A percentile compares a stretch with the other conserved stretches of the same genome.
These are phyloP conservation scores for Carapus acus DNA, from an alignment of 2,797 vertebrate species.

Conservation along the genomic window DNA sequence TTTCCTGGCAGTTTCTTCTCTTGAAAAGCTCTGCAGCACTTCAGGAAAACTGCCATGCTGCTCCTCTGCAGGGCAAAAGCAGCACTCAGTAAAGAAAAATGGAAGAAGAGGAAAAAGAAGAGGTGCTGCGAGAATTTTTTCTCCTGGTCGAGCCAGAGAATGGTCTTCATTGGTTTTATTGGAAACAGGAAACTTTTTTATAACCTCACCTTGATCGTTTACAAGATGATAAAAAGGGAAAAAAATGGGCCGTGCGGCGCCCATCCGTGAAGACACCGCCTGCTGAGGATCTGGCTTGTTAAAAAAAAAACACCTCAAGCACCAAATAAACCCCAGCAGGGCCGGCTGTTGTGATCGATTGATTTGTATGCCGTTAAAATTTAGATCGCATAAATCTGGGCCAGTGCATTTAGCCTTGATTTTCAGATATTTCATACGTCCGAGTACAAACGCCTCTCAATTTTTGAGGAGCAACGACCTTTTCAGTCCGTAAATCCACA, in stretches of 20 bases:
- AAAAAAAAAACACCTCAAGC: constrained; percentile 44
- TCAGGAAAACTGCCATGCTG: no score
- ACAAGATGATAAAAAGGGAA: constrained; percentile 62
- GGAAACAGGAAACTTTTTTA: constrained; percentile 73
- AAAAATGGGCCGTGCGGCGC: constrained; percentile 43
- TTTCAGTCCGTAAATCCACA: no score
- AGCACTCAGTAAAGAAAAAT: constrained; percentile 15
- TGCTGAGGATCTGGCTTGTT: constrained; percentile 58
- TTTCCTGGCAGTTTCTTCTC: no score
- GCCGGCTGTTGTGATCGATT: constrained; percentile 35
- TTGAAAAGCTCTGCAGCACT: no score
- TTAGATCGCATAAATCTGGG: no score
- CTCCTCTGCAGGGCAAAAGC: constrained; percentile 33
- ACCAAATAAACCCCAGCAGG: constrained; percentile 14
- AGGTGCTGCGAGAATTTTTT: background rate
- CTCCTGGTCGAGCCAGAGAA: constrained; percentile 37
- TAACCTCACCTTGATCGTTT: constrained; percentile 68
- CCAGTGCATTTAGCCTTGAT: no score
- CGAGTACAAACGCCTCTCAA: no score
- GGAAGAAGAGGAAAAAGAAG: no score
- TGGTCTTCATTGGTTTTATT: constrained; percentile 65
- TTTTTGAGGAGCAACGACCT: no score
- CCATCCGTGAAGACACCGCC: constrained; percentile 60
- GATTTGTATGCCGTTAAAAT: constrained; percentile 33
- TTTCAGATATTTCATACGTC: no score